Evolutionary conservation across 30 jellyfish, hydroid and myxozoan genomes (phyloP).

Genomic region (Turritopsis dohrnii): DNA sequence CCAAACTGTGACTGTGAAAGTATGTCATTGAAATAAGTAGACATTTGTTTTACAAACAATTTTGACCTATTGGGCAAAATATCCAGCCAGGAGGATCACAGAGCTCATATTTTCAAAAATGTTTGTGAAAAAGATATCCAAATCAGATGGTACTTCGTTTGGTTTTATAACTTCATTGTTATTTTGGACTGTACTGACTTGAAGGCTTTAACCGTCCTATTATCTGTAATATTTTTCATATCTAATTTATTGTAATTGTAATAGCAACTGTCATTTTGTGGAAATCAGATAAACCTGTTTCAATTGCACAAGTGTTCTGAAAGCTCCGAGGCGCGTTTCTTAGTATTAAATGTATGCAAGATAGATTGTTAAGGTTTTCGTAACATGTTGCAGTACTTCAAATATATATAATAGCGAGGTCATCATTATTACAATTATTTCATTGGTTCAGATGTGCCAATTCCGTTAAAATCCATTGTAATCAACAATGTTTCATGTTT

Average conservation of each 20-base stretch:
- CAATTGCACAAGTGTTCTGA: not conserved
- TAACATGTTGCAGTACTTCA: constrained; percentile 26
- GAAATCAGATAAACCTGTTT: not conserved
- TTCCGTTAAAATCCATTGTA: not conserved
- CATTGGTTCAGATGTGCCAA: not conserved
- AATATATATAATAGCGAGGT: not conserved
- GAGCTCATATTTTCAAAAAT: not conserved
- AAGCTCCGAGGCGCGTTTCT: constrained; percentile 27
- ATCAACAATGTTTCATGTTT: no score
- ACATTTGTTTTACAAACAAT: not conserved
- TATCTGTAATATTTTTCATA: not conserved
- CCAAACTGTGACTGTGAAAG: not conserved
- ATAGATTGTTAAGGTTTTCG: constrained; percentile 24
- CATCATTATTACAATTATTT: not conserved
- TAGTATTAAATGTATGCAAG: constrained; percentile 35
- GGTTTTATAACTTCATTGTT: not conserved
- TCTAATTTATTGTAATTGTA: not conserved
- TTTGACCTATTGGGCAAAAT: not conserved
- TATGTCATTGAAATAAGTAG: not conserved
- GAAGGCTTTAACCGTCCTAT: not conserved
- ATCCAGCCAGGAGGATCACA: not conserved
- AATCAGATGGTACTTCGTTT: not conserved
- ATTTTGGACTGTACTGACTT: not conserved
- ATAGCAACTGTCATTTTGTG: not conserved
- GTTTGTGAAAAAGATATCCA: not conserved